These are phyloP conservation scores for Hofmannophila pseudospretella DNA, from an alignment of 2,888 invertebrate species.

Conservation along the genomic window DNA sequence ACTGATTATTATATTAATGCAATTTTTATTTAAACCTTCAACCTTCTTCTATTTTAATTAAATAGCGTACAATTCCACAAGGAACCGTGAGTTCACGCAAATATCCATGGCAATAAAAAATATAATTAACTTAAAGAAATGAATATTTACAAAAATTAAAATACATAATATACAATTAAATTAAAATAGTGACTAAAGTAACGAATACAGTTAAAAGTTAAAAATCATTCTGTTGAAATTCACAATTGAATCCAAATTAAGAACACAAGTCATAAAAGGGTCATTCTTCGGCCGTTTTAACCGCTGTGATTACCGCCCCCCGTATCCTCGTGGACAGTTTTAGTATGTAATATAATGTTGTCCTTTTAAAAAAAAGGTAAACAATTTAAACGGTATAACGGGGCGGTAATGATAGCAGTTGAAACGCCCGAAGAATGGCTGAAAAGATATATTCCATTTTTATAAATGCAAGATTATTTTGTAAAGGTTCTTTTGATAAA, in stretches of 20 bases:
- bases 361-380: too few species aligned
- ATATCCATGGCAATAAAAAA: conserved; percentile 71
- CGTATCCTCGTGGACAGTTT: too few species aligned
- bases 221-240: conserved; percentile 49
- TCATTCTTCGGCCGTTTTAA: conserved; percentile 30
- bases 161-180: conserved; percentile 50
- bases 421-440: too few species aligned
- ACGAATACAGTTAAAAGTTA: conserved; percentile 49
- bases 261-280: conserved; percentile 35
- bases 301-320: too few species aligned
- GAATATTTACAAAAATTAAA: conserved; percentile 75
- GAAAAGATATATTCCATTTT: too few species aligned
- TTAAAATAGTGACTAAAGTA: conserved; percentile 73
- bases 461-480: conserved; percentile 48
- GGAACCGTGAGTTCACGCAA: conserved; percentile 60
- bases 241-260: conserved; percentile 44
- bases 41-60: conserved; percentile 66
- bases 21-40: conserved; percentile 72
- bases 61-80: conserved; percentile 64
- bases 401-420: too few species aligned
- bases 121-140: conserved; percentile 64
- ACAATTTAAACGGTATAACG: too few species aligned
- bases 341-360: too few species aligned
- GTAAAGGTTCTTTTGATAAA: conserved; percentile 19
- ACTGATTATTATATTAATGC: conserved; percentile 37